A percentile compares a stretch with the other conserved stretches of the same genome.
Conservation (phyloP, 2,797 vertebrate genomes). For the Ataeniobius toweri region DNA sequence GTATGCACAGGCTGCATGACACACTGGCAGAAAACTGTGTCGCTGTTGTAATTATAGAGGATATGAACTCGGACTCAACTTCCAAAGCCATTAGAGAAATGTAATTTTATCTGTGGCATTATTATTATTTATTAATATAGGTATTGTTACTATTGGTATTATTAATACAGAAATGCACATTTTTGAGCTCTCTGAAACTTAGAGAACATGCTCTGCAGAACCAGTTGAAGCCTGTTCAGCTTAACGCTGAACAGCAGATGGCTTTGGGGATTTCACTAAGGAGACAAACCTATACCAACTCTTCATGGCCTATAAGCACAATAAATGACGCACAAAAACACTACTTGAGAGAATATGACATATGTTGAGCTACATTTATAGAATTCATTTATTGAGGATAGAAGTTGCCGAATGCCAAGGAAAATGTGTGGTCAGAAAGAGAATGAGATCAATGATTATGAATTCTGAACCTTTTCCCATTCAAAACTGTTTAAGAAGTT, state of each 20-base stretch:
- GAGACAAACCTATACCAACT: slow-evolving; percentile 30
- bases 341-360: background rate
- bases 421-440: background rate
- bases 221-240: slow-evolving; percentile 38
- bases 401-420: background rate
- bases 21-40: background rate
- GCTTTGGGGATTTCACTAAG: slow-evolving; percentile 57
- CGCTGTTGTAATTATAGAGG: background rate
- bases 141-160: too few relatives aligned
- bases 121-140: background rate
- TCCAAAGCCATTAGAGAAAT: background rate
- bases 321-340: background rate
- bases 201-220: slow-evolving; percentile 9
- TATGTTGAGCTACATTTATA: background rate
- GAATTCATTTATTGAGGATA: background rate
- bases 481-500: background rate
- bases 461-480: background rate
- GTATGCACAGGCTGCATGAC: slow-evolving; percentile 31
- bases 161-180: background rate
- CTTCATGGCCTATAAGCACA: slow-evolving; percentile 22
- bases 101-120: background rate
- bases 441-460: background rate
- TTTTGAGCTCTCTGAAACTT: background rate
- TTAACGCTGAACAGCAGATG: slow-evolving; percentile 56
- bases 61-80: background rate